Evolutionary conservation across 1,140 invertebrate species (phyloP), one percentile per base, ranked within the genome.

Genomic region (Archegozetes longisetosus): DNA sequence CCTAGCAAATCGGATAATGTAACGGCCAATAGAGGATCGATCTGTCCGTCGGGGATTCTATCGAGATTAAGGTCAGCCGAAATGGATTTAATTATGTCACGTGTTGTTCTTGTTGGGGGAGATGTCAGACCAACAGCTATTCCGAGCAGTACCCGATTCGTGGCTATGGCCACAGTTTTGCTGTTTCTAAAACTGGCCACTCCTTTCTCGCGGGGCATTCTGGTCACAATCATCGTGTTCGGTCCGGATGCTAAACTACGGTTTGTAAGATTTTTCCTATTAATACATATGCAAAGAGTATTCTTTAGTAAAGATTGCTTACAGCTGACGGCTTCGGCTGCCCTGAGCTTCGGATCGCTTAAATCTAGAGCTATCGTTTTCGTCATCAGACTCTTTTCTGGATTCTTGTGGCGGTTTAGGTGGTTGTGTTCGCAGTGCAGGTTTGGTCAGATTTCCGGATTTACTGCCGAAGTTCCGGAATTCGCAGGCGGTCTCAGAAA

Each of bases 1-100:
- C 25, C 25, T 20, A 25, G 17, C 6, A 24, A 4, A 23, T 48
- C 53, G 20, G n/a, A 17, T 2, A 64, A 27, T 29, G 62, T 64
- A 17, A 64, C 62, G 2, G 62, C 61, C 46, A 62, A 28, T 2
- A 64, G 25, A 13, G 62, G 55, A 47, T 64, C 55, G 3, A 64
- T 46, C 46, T 53, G 24, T 27, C 58, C 49, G 23, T 63, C 61
- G 13, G 14, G 14, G n/a, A 28, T 1, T 17, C 3, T 24, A 24
- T 63, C 29, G 9, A 17, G 17, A 1, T 40, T 22, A 3, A 28
- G 12, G 20, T 25, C 24, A 23, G 27, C 54, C 17, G 14, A 12
- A 1, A 60, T n/a, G 4, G n/a, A 9, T 25, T 55, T 48, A 17
- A 62, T 13, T 2, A 55, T 3, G 13, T 22, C 23, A 2, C 52